Evolutionary conservation across 2,797 vertebrate species (phyloP), one percentile per base, ranked within the genome.

Genomic region (Triplophysa yarkandensis): DNA sequence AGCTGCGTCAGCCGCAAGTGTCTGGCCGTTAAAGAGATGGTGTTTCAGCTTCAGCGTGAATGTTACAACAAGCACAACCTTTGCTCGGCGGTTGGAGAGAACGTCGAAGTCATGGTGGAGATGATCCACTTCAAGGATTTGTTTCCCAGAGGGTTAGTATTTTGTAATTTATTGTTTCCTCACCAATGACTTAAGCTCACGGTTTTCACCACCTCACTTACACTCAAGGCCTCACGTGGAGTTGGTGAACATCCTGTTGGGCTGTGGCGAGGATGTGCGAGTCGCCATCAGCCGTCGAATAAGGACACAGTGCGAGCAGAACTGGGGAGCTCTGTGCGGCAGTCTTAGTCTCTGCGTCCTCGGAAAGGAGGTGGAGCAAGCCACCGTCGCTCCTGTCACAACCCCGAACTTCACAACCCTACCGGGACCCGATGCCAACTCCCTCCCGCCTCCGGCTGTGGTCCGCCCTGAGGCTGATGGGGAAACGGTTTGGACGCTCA

Each of bases 121-220:
- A 95, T 98, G 94, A 95, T 99, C 81, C 95, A 96, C 85, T 98
- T 98, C 90, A 95, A 94, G 85, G 92, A 98, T 86, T 89, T 98
- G 80, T 95, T 98, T 83, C 94, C 94, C 52, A 93, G 94, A 0
- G 97, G 95, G 97, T 98, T 89, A 95, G 94, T 78, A 32, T n/a
- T n/a, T n/a, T n/a, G n/a, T n/a, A n/a, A n/a, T n/a, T n/a, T n/a
- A n/a, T n/a, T n/a, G n/a, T n/a, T n/a, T n/a, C n/a, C n/a, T n/a
- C n/a, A n/a, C n/a, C n/a, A n/a, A n/a, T 36, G 34, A 19, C 17
- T 36, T 5, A 11, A 21, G 32, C 36, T 21, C 6, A 25, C 19
- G 1, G 3, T 8, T 46, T 19, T 17, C 16, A 2, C n/a, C 60
- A 44, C 34, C 9, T 71, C 30, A 68, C 41, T 32, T 14, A 10